These are phyloP conservation scores for Heliconius melpomene DNA, from an alignment of 1,140 invertebrate genomes.

Conservation along the genomic window DNA sequence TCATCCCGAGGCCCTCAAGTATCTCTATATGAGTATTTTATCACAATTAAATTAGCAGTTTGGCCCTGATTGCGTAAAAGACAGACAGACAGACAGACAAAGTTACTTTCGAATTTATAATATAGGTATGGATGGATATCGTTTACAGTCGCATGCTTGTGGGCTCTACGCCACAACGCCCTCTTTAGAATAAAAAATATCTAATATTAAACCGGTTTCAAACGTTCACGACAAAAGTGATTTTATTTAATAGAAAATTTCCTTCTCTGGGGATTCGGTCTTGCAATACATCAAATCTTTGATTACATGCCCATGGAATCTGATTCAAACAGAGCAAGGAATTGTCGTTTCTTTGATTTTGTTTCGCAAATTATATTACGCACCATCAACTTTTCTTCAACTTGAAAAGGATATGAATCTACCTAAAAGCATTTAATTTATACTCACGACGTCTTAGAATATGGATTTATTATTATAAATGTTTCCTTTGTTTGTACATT, in stretches of 20 bases:
- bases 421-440: neutral
- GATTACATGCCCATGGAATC: conserved; percentile 5
- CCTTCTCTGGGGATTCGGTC: neutral
- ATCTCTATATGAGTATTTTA: too few relatives aligned
- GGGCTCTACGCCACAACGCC: too few relatives aligned
- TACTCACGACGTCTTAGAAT: neutral
- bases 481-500: neutral
- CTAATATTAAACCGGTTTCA: neutral
- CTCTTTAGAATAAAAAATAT: too few relatives aligned
- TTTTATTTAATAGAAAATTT: neutral
- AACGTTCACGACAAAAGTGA: neutral
- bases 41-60: too few relatives aligned
- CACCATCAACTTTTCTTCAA: conserved; percentile 1
- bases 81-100: too few relatives aligned
- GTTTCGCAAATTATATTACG: conserved; percentile 1
- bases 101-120: too few relatives aligned
- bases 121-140: too few relatives aligned
- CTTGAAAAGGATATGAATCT: neutral
- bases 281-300: neutral
- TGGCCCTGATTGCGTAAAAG: too few relatives aligned
- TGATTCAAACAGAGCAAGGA: neutral
- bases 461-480: neutral
- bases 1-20: too few relatives aligned
- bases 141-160: too few relatives aligned
- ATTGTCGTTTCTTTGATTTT: conserved; percentile 13